Percentiles rank a stretch among this genome's conserved stretches.
Evolutionary conservation across 1,140 invertebrate species (phyloP).

Genomic region (Battus philenor): DNA sequence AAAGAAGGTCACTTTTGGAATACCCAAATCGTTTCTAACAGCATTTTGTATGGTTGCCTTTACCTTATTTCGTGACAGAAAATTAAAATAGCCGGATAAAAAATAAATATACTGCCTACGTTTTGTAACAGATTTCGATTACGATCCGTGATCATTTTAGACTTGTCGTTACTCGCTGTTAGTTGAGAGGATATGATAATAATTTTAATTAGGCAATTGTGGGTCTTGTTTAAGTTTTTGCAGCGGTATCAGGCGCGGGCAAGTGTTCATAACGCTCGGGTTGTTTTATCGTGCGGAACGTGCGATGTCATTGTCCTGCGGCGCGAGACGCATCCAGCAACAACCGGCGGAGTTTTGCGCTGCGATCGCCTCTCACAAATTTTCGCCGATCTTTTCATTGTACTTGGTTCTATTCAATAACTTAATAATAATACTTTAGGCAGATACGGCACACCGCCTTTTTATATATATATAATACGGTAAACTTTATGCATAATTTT

Average conservation of each 20-base stretch:
- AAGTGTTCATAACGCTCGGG: conserved; percentile 51
- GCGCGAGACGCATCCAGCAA: conserved; percentile 36
- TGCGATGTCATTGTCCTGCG: conserved; percentile 68
- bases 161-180: too few species aligned
- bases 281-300: conserved; percentile 69
- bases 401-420: conserved; percentile 5
- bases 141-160: too few species aligned
- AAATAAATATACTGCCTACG: background rate
- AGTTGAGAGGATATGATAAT: too few species aligned
- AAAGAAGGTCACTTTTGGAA: conserved; percentile 20
- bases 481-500: too few species aligned
- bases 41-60: conserved; percentile 29
- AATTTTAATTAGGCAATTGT: conserved; percentile 42
- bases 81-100: conserved; percentile 21
- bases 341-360: conserved; percentile 15
- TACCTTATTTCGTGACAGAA: conserved; percentile 44
- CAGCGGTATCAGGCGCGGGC: conserved; percentile 31
- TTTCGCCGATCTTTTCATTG: conserved; percentile 13
- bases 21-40: conserved; percentile 20
- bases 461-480: too few species aligned
- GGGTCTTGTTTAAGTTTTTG: conserved; percentile 33
- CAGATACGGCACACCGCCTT: background rate
- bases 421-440: conserved; percentile 5
- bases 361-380: conserved; percentile 11
- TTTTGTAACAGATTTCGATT: too few species aligned